phyloP scores from a whole-genome alignment of 2,797 vertebrate species.

The Protosalanx chinensis region DNA sequence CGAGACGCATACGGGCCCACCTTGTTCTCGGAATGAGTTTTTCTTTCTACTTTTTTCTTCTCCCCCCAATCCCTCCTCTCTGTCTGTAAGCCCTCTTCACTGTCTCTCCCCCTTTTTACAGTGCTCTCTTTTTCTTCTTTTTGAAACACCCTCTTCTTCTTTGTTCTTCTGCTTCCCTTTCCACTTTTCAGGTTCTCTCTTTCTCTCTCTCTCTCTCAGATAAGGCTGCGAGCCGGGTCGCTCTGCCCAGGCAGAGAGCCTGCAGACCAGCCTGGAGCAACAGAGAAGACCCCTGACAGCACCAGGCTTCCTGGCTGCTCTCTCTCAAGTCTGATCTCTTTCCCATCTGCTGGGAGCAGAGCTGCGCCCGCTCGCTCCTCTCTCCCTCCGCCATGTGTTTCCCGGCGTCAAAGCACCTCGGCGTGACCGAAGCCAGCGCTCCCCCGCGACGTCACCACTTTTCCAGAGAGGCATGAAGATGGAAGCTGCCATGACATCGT shows the following conservation, averaged over 20 bases:
- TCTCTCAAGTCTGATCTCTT: slow-evolving; percentile 51
- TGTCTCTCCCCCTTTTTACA: neutral
- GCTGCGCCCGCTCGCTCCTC: slow-evolving; percentile 65
- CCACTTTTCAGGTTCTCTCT: no score
- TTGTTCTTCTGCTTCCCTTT: neutral
- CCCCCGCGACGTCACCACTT: slow-evolving; percentile 60
- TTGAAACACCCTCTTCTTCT: neutral
- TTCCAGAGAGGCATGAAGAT: slow-evolving; percentile 59
- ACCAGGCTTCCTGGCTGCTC: slow-evolving; percentile 3
- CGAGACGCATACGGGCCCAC: slow-evolving; percentile 50
- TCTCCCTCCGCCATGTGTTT: slow-evolving; percentile 68
- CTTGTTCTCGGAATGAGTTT: neutral
- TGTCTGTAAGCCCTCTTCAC: neutral
- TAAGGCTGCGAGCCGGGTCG: neutral
- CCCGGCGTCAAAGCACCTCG: slow-evolving; percentile 64
- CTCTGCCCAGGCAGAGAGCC: neutral
- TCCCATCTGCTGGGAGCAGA: slow-evolving; percentile 41
- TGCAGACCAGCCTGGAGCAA: no score
- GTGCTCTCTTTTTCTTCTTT: neutral
- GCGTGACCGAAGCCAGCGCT: slow-evolving; percentile 65
- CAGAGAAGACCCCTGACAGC: neutral
- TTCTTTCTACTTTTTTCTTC: neutral
- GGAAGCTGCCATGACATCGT: slow-evolving; percentile 64
- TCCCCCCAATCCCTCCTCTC: neutral
- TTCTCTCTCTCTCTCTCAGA: no score